A percentile compares a stretch with the other conserved stretches of the same genome.
Evolutionary conservation across 2,113 vertebrate species (phyloP).

Genomic region (Empidonax traillii): DNA sequence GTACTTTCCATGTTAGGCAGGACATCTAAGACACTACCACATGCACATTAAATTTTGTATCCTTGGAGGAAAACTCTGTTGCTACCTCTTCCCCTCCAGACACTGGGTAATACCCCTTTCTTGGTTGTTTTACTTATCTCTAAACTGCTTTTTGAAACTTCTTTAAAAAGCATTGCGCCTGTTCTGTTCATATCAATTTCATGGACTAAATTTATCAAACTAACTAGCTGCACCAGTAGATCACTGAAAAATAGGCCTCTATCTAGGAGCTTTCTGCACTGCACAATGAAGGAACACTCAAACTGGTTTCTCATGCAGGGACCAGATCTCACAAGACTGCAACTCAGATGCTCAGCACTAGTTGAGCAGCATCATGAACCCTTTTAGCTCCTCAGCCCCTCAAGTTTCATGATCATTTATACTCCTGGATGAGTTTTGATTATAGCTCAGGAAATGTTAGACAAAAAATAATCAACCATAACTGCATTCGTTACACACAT

Average conservation of each 20-base stretch:
- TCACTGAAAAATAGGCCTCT: not conserved
- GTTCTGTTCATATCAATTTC: not conserved
- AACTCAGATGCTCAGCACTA: not conserved
- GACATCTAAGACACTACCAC: not conserved
- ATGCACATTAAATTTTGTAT: not conserved
- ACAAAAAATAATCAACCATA: slow-evolving; percentile 37
- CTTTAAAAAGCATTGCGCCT: not conserved
- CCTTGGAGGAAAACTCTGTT: not conserved
- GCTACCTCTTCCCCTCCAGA: not conserved
- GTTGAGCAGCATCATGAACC: not conserved
- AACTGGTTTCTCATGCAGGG: not conserved
- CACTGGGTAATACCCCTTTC: not conserved
- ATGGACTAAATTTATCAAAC: not conserved
- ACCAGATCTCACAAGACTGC: not conserved
- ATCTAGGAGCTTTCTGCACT: not conserved
- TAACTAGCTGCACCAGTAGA: not conserved
- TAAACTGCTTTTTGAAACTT: not conserved
- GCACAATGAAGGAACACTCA: not conserved
- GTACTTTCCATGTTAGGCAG: not conserved
- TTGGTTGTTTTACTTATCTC: not conserved
- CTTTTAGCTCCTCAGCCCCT: not conserved
- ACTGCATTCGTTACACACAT: slow-evolving; percentile 53
- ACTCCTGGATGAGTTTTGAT: slow-evolving; percentile 50
- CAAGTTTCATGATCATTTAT: not conserved
- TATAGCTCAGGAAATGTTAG: slow-evolving; percentile 30